phyloP scores from a whole-genome alignment of 1,140 invertebrate genomes.

The Zaprionus davidi region DNA sequence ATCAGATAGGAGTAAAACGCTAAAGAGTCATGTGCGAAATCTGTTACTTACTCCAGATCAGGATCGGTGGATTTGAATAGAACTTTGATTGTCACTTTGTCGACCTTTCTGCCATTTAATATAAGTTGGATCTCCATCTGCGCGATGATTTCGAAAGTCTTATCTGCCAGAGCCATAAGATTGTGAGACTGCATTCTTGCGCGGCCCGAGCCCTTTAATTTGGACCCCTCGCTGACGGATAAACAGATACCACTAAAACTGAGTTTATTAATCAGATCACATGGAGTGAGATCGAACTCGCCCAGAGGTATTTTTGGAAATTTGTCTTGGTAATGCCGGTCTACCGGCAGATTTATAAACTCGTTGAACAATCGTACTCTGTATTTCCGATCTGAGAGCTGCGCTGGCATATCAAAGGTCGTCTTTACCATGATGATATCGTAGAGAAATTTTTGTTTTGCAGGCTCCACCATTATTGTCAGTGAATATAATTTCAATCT shows the following conservation, averaged over 20 bases:
- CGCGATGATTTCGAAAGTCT: slow-evolving; percentile 37
- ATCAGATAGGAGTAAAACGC: too few relatives aligned
- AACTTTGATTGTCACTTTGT: slow-evolving; percentile 28
- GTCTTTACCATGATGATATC: slow-evolving; percentile 1
- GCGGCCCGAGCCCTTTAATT: slow-evolving; percentile 29
- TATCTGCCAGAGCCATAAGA: slow-evolving; percentile 43
- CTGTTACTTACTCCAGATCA: slow-evolving; percentile 52
- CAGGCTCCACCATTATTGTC: not conserved
- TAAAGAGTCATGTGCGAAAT: not conserved
- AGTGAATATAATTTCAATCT: not conserved
- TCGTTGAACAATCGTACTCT: slow-evolving; percentile 3
- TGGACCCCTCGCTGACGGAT: slow-evolving; percentile 3
- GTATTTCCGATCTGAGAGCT: not conserved
- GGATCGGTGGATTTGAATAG: slow-evolving; percentile 38
- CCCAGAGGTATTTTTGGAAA: slow-evolving; percentile 28
- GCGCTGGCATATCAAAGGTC: not conserved
- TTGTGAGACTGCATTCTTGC: not conserved
- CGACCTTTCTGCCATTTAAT: not conserved
- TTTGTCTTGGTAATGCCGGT: not conserved
- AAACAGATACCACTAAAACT: slow-evolving; percentile 47
- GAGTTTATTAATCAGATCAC: slow-evolving; percentile 48
- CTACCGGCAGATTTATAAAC: slow-evolving; percentile 6
- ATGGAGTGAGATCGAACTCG: slow-evolving; percentile 47
- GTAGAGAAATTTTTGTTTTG: slow-evolving; percentile 1
- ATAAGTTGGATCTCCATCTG: slow-evolving; percentile 21